These are phyloP conservation scores for Aphelinus atriplicis DNA, from an alignment of 1,140 invertebrate genomes.

Conservation along the genomic window DNA sequence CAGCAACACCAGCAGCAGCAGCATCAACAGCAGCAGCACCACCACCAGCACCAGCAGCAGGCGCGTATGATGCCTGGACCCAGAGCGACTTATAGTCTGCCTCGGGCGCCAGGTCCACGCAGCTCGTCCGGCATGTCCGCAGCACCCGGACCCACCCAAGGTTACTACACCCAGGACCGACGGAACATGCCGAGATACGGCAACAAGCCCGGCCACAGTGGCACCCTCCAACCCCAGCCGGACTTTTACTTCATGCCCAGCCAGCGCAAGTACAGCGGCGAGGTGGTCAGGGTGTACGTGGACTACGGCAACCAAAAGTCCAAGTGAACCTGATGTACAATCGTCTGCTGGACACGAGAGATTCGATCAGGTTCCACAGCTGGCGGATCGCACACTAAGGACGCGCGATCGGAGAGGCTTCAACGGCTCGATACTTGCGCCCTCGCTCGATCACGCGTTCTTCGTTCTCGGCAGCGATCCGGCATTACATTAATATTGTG, in stretches of 20 bases:
- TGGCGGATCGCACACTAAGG: no score
- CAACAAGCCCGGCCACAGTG: slow-evolving; percentile 43
- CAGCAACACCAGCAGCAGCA: slow-evolving; percentile 56
- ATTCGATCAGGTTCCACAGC: no score
- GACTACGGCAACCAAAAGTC: slow-evolving; percentile 71
- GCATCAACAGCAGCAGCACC: slow-evolving; percentile 30
- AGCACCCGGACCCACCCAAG: slow-evolving; percentile 48
- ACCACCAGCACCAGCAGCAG: slow-evolving; percentile 41
- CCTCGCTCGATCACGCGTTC: neutral
- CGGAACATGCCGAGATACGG: slow-evolving; percentile 48
- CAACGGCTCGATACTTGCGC: no score
- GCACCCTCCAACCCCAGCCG: slow-evolving; percentile 65
- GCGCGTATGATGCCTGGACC: slow-evolving; percentile 53
- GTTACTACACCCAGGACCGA: slow-evolving; percentile 68
- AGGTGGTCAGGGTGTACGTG: slow-evolving; percentile 90
- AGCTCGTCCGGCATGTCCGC: slow-evolving; percentile 48
- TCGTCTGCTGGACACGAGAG: no score
- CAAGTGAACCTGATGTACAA: slow-evolving; percentile 44
- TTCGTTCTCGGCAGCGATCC: slow-evolving; percentile 1
- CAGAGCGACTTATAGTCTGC: slow-evolving; percentile 64
- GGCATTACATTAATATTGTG: slow-evolving; percentile 29
- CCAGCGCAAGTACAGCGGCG: slow-evolving; percentile 90
- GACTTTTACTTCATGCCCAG: slow-evolving; percentile 97
- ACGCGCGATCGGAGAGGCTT: no score
- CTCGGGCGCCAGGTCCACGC: slow-evolving; percentile 59